Evolutionary conservation across 2,113 vertebrate species (phyloP).

Genomic region (Cheirogaleus medius): DNA sequence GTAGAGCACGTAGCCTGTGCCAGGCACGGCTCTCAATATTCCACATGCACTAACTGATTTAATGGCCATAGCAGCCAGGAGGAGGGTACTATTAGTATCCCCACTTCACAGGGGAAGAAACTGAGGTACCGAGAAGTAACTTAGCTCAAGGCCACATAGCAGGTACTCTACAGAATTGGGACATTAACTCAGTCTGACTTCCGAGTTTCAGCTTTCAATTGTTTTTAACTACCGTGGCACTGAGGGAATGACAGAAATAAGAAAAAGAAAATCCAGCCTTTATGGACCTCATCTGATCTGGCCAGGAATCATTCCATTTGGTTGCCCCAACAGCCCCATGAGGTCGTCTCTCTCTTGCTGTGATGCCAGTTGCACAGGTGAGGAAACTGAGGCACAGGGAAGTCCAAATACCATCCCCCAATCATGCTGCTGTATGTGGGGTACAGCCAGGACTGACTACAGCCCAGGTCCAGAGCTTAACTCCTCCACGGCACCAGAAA

Average conservation of each 20-base stretch:
- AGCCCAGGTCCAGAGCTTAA: background rate
- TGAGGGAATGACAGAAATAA: background rate
- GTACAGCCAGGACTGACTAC: too few relatives aligned
- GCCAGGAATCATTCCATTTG: background rate
- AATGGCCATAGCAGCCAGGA: fast-evolving
- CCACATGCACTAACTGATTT: background rate
- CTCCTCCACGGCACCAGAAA: background rate
- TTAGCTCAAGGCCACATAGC: background rate
- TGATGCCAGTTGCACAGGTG: background rate
- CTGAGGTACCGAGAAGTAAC: background rate
- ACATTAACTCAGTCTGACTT: background rate
- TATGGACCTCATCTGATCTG: background rate
- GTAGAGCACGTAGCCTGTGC: background rate
- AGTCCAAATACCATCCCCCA: too few relatives aligned
- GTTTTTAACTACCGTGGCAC: background rate
- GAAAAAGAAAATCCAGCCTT: background rate
- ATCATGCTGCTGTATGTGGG: fast-evolving
- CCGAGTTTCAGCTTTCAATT: background rate
- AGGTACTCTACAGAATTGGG: background rate
- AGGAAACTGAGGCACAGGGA: background rate
- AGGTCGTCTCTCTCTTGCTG: background rate
- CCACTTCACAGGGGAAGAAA: background rate
- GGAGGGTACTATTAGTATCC: background rate
- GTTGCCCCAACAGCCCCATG: background rate
- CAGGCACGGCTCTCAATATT: background rate